Evolutionary conservation across 2,797 vertebrate genomes (phyloP).

Genomic region (Brachyrhaphis roseni): DNA sequence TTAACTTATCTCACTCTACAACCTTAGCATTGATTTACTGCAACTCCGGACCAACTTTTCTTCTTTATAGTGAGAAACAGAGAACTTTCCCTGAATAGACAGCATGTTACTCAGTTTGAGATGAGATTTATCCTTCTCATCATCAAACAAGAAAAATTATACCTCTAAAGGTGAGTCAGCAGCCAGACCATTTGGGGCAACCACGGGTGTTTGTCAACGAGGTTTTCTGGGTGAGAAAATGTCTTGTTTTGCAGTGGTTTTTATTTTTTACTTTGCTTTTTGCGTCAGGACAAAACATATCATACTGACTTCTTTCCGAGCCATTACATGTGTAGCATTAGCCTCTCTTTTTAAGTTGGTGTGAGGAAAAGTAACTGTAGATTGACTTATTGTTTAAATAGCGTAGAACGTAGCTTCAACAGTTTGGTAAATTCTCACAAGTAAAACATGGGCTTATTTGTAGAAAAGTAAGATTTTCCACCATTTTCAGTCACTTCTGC

Average conservation of each 20-base stretch:
- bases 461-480: not conserved
- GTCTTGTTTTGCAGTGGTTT: not conserved
- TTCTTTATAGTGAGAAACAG: not conserved
- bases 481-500: not conserved
- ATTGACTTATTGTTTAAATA: not conserved
- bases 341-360: not conserved
- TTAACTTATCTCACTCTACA: not conserved
- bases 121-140: not conserved
- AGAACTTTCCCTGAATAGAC: not conserved
- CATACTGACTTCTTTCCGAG: not conserved
- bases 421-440: not conserved
- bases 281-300: not conserved
- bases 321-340: not conserved
- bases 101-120: not conserved
- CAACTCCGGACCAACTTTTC: slow-evolving; percentile 5
- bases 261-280: not conserved
- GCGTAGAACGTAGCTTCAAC: not conserved
- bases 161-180: not conserved
- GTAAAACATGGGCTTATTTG: not conserved
- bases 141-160: not conserved
- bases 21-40: not conserved
- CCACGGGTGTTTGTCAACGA: not conserved
- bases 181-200: not conserved
- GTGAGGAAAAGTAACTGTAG: not conserved
- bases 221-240: not conserved